phyloP scores from a whole-genome alignment of 2,113 vertebrate genomes.

The Gasterosteus nipponicus region DNA sequence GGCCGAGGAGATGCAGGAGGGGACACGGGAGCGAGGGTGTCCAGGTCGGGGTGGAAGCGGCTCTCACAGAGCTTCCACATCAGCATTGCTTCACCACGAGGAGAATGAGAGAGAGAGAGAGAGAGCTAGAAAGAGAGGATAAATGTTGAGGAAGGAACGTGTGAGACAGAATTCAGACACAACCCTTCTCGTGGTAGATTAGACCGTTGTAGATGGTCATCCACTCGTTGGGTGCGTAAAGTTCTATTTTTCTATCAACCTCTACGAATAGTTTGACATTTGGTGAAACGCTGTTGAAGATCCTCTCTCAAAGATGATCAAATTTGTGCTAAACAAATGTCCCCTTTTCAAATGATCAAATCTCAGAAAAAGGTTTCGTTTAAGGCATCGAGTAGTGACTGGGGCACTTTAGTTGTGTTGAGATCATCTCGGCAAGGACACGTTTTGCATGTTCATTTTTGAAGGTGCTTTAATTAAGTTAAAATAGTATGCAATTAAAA shows the following conservation, averaged over 20 bases:
- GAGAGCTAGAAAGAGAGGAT: conserved; percentile 11
- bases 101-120: conserved; percentile 9
- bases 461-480: conserved; percentile 6
- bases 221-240: not conserved
- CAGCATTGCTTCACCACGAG: conserved; percentile 66
- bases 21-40: not conserved
- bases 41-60: conserved; percentile 28
- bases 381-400: conserved; percentile 35
- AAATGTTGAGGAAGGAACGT: conserved; percentile 8
- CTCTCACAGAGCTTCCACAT: conserved; percentile 53
- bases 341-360: not conserved
- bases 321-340: conserved; percentile 3
- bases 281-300: not conserved
- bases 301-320: not conserved
- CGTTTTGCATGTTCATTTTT: not conserved
- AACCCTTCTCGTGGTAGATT: not conserved
- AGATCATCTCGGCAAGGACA: conserved; percentile 5
- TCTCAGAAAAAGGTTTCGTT: not conserved
- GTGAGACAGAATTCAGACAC: conserved; percentile 17
- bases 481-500: not conserved
- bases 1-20: conserved; percentile 12
- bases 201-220: not conserved
- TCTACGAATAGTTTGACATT: not conserved
- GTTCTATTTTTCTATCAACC: not conserved
- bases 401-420: conserved; percentile 7